These are phyloP conservation scores for Hypsibius dujardini DNA, from an alignment of 1,140 invertebrate species.

Conservation along the genomic window DNA sequence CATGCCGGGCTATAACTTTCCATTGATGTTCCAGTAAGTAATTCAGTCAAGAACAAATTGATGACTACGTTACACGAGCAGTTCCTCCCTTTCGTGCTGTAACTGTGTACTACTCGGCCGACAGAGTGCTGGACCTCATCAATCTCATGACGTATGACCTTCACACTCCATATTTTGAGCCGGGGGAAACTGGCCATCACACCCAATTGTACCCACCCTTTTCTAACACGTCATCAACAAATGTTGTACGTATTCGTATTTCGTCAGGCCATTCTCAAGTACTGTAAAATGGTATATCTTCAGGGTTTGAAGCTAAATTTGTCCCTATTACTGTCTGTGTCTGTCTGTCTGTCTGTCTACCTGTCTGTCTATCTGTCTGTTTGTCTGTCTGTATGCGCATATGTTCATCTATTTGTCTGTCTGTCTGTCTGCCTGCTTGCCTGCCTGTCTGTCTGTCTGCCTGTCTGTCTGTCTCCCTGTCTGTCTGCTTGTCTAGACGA, in stretches of 20 bases:
- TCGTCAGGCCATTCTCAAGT: neutral
- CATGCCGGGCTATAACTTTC: neutral
- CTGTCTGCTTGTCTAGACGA: too few species aligned
- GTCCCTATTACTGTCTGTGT: neutral
- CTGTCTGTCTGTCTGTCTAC: too few species aligned
- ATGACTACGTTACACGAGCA: neutral
- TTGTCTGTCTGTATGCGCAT: too few species aligned
- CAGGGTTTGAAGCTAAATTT: neutral
- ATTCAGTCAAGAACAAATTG: neutral
- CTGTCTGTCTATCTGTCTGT: too few species aligned
- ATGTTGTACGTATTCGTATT: neutral
- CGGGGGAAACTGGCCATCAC: constrained; percentile 11
- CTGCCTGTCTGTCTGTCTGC: too few species aligned
- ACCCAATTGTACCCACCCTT: neutral
- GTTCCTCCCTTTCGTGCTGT: constrained; percentile 22
- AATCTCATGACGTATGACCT: constrained; percentile 90
- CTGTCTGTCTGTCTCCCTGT: too few species aligned
- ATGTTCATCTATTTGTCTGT: too few species aligned
- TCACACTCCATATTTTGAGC: constrained; percentile 35
- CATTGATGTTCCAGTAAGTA: neutral
- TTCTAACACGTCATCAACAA: constrained; percentile 8
- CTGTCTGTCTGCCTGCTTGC: too few species aligned
- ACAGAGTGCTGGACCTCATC: constrained; percentile 63
- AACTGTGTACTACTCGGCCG: too few species aligned
- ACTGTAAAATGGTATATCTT: neutral